Evolutionary conservation across 2,797 vertebrate species (phyloP).

Genomic region (Rhincodon typus): DNA sequence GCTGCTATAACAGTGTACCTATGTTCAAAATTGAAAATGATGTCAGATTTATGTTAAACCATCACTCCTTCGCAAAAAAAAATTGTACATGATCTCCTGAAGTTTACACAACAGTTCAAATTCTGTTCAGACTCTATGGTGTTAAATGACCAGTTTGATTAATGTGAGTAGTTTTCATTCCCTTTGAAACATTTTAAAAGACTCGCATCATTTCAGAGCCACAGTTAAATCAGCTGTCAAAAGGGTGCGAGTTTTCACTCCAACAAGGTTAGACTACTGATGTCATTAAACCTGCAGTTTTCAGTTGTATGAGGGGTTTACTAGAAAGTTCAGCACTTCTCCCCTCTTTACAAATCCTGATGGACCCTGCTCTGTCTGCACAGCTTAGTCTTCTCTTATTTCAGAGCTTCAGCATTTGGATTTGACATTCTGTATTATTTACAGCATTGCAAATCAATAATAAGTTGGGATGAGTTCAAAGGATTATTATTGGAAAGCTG

Average conservation of each 20-base stretch:
- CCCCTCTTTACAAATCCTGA: neutral
- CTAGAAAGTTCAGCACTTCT: neutral
- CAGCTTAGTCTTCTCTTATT: neutral
- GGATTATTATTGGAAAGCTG: neutral
- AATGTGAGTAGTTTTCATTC: neutral
- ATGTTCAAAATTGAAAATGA: constrained; percentile 20
- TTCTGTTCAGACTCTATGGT: neutral
- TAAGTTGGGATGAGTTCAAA: neutral
- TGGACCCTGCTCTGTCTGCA: neutral
- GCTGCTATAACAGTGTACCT: neutral
- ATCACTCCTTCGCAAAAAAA: neutral
- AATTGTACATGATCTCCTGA: neutral
- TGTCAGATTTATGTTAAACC: neutral
- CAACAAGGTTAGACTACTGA: neutral
- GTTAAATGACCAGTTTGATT: neutral
- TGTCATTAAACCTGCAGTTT: neutral
- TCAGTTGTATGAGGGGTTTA: neutral
- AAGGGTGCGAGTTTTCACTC: neutral
- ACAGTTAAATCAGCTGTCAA: neutral
- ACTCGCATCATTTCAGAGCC: neutral
- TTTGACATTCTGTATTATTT: neutral
- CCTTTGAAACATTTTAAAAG: neutral
- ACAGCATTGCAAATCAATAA: neutral
- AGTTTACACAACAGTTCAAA: neutral
- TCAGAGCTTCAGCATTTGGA: neutral